These are phyloP conservation scores for sheep (Ovis aries) DNA, from an alignment of 2,113 vertebrate species.

Conservation along the genomic window DNA sequence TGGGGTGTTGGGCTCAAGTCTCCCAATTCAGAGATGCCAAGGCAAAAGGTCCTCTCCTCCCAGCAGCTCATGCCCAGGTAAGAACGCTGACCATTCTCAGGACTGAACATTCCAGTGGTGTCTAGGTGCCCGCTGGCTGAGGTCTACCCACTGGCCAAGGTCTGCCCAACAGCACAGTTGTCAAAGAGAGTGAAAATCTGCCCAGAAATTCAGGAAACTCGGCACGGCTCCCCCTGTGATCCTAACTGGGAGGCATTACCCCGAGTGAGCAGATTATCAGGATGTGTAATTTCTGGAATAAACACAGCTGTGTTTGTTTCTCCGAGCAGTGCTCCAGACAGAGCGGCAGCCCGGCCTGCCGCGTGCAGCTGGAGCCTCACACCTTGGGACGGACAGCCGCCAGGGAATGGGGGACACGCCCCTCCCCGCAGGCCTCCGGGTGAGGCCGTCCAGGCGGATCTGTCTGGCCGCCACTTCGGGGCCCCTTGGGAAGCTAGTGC, in stretches of 20 bases:
- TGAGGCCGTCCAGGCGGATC: background rate
- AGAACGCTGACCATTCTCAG: background rate
- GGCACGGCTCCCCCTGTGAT: slow-evolving; percentile 36
- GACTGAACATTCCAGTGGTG: background rate
- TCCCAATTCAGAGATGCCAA: background rate
- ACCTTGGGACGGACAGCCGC: slow-evolving; percentile 42
- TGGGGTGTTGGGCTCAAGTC: background rate
- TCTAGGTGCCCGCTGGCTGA: background rate
- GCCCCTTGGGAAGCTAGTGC: background rate
- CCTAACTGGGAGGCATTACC: slow-evolving; percentile 67
- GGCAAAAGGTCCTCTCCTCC: background rate
- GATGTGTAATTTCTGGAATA: slow-evolving; percentile 75
- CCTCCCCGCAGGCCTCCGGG: background rate
- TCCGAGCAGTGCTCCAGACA: slow-evolving; percentile 30
- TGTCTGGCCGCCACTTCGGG: background rate
- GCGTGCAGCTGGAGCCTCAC: slow-evolving; percentile 61
- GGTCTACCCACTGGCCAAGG: background rate
- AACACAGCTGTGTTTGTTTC: slow-evolving; percentile 78
- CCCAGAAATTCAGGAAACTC: slow-evolving; percentile 34
- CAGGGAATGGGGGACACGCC: background rate
- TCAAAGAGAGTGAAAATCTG: slow-evolving; percentile 5
- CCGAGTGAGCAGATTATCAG: slow-evolving; percentile 65
- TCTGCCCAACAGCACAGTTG: background rate
- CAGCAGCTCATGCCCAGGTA: background rate
- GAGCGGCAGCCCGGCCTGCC: slow-evolving; percentile 22